Conservation (phyloP, 2,797 vertebrate genomes). For the Fistularia commersonii region DNA sequence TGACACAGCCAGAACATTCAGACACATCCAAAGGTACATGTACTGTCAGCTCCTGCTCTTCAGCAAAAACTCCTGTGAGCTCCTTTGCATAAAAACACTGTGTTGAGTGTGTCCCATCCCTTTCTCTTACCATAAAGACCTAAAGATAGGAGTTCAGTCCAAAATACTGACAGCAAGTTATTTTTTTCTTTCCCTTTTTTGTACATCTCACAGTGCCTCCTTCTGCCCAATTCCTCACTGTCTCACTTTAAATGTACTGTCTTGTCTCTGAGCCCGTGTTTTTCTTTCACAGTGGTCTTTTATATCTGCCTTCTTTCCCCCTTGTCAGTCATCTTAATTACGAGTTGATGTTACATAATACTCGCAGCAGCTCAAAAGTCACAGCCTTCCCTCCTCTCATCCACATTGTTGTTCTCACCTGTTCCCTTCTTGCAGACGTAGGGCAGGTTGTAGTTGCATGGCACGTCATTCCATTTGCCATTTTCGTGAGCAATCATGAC, state of each 20-base stretch:
- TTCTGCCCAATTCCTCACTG: constrained; percentile 4
- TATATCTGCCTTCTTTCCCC: constrained; percentile 4
- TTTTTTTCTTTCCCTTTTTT: constrained; percentile 3
- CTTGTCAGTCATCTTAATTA: constrained; percentile 37
- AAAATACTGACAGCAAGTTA: constrained; percentile 4
- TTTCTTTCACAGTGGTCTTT: not conserved
- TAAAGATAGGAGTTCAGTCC: constrained; percentile 13
- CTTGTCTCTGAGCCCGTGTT: constrained; percentile 1
- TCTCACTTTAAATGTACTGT: constrained; percentile 5
- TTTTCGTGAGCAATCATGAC: constrained; percentile 95
- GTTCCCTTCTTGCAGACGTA: constrained; percentile 98
- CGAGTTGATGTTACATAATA: constrained; percentile 2
- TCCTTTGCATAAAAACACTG: constrained; percentile 23
- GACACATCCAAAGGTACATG: constrained; percentile 12
- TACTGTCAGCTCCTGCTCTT: not conserved
- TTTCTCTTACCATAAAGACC: not conserved
- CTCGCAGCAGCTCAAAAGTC: not conserved
- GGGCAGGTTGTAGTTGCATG: constrained; percentile 98
- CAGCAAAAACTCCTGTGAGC: constrained; percentile 14
- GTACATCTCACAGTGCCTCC: too few relatives aligned
- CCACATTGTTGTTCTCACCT: constrained; percentile 72
- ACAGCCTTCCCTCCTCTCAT: not conserved
- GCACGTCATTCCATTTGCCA: constrained; percentile 95
- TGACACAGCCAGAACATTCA: constrained; percentile 13
- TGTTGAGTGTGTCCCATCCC: constrained; percentile 4